Evolutionary conservation across 2,797 vertebrate species (phyloP).

Genomic region (Emys orbicularis): DNA sequence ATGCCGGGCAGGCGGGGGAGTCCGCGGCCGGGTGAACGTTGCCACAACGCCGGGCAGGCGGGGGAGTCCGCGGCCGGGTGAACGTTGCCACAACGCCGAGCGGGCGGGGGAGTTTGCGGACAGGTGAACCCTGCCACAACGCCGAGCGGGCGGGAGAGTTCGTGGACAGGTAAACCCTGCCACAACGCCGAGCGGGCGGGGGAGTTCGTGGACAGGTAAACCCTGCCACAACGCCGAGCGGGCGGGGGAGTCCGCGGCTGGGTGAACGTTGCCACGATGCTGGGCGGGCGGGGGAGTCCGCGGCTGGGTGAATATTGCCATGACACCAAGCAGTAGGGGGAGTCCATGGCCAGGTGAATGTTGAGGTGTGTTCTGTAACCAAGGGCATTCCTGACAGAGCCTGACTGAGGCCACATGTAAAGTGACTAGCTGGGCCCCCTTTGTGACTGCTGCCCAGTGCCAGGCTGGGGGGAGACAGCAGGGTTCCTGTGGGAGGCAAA

Average conservation of each 20-base stretch:
- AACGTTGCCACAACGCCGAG: no score
- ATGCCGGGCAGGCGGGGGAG: no score
- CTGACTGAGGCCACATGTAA: background rate
- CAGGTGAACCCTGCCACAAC: no score
- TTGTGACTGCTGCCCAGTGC: background rate
- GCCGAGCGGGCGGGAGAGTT: no score
- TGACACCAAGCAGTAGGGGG: background rate
- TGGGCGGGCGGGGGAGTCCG: background rate
- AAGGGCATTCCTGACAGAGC: background rate
- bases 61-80: background rate
- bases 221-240: no score
- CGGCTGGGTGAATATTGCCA: background rate
- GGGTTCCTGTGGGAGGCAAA: background rate
- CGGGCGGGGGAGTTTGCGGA: rapidly evolving
- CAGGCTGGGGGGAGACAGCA: background rate
- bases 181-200: no score
- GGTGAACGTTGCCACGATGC: no score
- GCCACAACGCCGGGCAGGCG: no score
- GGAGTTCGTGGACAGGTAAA: no score
- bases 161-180: no score
- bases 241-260: no score
- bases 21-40: rapidly evolving
- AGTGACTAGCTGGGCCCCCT: background rate
- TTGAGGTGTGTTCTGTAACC: background rate
- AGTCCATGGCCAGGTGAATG: no score